Base-by-base conservation (phyloP, 1,140 invertebrate species). In the Tetramorium alpestre region DNA sequence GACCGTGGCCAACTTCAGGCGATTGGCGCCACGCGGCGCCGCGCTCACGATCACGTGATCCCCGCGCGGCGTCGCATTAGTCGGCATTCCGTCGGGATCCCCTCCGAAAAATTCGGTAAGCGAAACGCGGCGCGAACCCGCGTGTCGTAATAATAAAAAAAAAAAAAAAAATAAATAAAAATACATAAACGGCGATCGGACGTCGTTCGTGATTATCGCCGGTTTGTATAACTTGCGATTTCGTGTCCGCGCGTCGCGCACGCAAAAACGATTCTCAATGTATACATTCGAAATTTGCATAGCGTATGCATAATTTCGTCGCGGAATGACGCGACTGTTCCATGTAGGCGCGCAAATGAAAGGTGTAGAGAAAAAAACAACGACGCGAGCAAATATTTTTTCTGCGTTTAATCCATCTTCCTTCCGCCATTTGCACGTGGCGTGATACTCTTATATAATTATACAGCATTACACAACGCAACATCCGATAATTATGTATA, bases 31-130 rank as follows among this genome's bases (percentile, higher is more conserved):
- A 51, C 18, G 28, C 8, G 75, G 88, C 89, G 78, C 77, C 78
- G 47, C 11, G 0, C 18, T 65, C 76, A 56, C 33, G 58, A 51
- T 85, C 75, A 67, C 60, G 54, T 89, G 77, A 82, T 47, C 18
- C 6, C 2, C 5, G 3, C 28, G 28, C 49, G n/a, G 60, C 51
- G 33, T 33, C 5, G 7, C 58, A n/a, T 33, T 4, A 33, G 73
- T 69, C 72, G 7, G 41, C 41, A 64, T 58, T 75, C 44, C 25
- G 0, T 18, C 33, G 33, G 11, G 1, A 2, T 11, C 18, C 0
- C 0, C 4, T 18, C 3, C 5, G 2, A 41, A 38, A 38, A 80
- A 80, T 54, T 10, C 16, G 47, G 60, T 78, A 64, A 33, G 11
- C 0, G 3, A 41, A 0, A 38, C 22, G n/a, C 2, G 10, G 0